Evolutionary conservation across 2,113 vertebrate species (phyloP).

Genomic region (Pseudopipra pipra): DNA sequence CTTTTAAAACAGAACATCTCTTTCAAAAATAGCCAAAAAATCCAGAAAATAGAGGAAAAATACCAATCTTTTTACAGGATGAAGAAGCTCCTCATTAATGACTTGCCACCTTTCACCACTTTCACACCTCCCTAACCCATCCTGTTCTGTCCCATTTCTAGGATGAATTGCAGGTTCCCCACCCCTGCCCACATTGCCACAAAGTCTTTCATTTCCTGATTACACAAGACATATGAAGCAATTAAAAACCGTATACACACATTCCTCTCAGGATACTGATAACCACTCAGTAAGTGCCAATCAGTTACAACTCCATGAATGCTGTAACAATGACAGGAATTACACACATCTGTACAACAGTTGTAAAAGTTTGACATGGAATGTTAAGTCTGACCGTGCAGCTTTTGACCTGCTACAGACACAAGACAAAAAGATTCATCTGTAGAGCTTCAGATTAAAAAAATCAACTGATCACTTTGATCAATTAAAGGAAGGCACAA

Average conservation of each 20-base stretch:
- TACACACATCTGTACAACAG: neutral
- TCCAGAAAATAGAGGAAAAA: neutral
- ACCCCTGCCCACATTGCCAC: neutral
- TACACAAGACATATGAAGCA: conserved; percentile 43
- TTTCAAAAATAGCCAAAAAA: neutral
- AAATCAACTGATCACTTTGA: neutral
- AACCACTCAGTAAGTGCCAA: neutral
- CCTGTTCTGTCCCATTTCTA: neutral
- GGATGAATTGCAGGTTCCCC: neutral
- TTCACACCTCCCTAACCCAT: neutral
- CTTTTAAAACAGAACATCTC: neutral
- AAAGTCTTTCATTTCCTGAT: conserved; percentile 41
- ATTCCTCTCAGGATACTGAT: neutral
- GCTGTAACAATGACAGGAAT: neutral
- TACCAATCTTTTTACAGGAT: neutral
- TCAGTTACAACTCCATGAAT: neutral
- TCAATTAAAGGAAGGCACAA: neutral
- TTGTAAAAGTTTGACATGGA: neutral
- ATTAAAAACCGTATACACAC: neutral
- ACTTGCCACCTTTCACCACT: neutral
- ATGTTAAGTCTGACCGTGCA: neutral
- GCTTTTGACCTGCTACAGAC: neutral
- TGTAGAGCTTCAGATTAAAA: neutral
- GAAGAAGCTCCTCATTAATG: neutral
- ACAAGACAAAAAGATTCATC: neutral